Evolutionary conservation across 2,888 invertebrate species (phyloP).

Genomic region (Oasisia sp.): DNA sequence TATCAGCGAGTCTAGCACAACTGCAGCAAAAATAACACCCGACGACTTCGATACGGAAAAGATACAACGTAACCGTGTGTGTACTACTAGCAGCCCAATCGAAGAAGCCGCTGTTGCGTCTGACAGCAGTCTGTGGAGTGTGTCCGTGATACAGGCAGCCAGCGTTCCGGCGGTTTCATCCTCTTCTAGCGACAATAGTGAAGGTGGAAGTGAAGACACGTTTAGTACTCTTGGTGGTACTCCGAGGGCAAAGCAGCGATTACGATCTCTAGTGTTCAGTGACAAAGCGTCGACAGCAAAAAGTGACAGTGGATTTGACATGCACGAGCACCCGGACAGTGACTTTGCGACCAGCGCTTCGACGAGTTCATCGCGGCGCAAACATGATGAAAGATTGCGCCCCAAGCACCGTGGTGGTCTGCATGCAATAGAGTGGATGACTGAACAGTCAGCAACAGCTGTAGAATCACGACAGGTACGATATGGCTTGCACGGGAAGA

Average conservation of each 20-base stretch:
- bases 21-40: not conserved
- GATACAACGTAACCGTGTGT: not conserved
- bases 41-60: not conserved
- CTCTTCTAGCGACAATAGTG: conserved; percentile 1
- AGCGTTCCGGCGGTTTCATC: not conserved
- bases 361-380: not conserved
- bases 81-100: not conserved
- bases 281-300: not conserved
- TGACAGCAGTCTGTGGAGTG: not conserved
- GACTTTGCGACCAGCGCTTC: not conserved
- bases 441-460: not conserved
- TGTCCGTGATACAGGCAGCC: not conserved
- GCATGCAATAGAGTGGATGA: not conserved
- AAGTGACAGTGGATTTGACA: not conserved
- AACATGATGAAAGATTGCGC: not conserved
- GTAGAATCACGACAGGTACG: not conserved
- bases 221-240: not conserved
- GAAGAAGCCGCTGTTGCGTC: not conserved
- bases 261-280: not conserved
- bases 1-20: not conserved
- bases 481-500: not conserved
- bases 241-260: not conserved
- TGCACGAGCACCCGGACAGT: not conserved
- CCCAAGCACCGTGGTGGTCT: not conserved
- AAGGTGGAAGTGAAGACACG: not conserved